Base-by-base conservation (phyloP, 1,140 invertebrate genomes). In the Dendrolimus kikuchii region DNA sequence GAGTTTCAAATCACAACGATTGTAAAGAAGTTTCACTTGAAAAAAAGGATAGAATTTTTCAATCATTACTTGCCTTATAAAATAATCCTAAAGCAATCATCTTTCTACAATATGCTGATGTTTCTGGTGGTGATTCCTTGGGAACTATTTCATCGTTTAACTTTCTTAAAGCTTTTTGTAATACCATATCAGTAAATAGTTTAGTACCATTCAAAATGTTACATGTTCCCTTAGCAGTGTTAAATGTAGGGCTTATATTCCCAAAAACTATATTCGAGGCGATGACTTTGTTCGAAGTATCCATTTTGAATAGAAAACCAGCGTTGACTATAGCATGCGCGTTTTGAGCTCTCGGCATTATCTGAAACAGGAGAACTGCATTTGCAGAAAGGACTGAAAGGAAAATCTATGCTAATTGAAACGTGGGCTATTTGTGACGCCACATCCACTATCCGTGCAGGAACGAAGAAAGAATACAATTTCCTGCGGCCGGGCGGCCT, bases 291-390 rank as follows among this genome's bases (percentile, higher is more conserved):
- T 71, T 63, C 0, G 62, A 40, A 0, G 59, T 10, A 36, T 91
- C 81, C 2, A 94, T 54, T 80, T 92, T 89, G 39, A 94, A 89
- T 0, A 92, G 81, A 71, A 97, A 96, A 5, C 92, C 95, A 7
- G 93, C 93, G 74, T 95, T 95, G 0, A 97, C 92, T 63, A 93
- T 91, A 0, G 95, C 95, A 71, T 96, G 93, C 0, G 95, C 91
- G 77, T 96, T 96, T 88, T 95, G 93, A 5, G 91, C 91, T 59
- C 94, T 88, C 0, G 92, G 91, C 91, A 94, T 94, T 57, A 95
- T 92, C 92, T 95, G 40, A 66, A 88, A 43, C 62, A 74, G 38
- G 7, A n/a, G 9, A 46, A 6, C 8, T n/a, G 6, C 6, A 46
- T 46, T 46, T 9, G n/a, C 3, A 23, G 23, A 23, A 23, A 3